phyloP scores from a whole-genome alignment of 2,113 vertebrate species.

The Neolamprologus tretocephalus region DNA sequence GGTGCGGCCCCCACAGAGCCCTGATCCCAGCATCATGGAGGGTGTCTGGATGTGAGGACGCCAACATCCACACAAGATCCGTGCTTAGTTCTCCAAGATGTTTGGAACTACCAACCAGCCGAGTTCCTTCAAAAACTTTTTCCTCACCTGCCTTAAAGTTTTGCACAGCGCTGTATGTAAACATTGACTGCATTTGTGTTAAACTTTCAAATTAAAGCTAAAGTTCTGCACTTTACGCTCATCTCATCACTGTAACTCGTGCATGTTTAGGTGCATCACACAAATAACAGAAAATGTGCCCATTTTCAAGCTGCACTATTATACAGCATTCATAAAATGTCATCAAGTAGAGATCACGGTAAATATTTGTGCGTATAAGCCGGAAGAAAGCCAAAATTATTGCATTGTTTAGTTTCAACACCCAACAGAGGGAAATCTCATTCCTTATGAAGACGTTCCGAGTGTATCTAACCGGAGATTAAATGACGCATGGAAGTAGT shows the following conservation, averaged over 20 bases:
- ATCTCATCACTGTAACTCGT: not conserved
- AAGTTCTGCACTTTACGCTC: not conserved
- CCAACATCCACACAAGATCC: rapidly evolving
- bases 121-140: not conserved
- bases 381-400: not conserved
- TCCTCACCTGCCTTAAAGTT: not conserved
- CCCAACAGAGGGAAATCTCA: not conserved
- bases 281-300: not conserved
- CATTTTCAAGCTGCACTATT: not conserved
- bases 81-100: not conserved
- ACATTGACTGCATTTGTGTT: not conserved
- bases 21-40: not conserved
- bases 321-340: not conserved
- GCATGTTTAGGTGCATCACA: not conserved
- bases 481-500: not conserved
- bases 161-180: not conserved
- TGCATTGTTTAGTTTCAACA: rapidly evolving
- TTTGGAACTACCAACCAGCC: not conserved
- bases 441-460: not conserved
- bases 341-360: not conserved
- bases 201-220: not conserved
- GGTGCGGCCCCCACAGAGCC: not conserved
- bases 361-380: not conserved
- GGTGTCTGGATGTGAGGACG: not conserved
- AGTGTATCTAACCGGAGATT: not conserved